A percentile compares a stretch with the other conserved stretches of the same genome.
Evolutionary conservation across 1,140 invertebrate genomes (phyloP).

Genomic region (Bombus pyrosoma): DNA sequence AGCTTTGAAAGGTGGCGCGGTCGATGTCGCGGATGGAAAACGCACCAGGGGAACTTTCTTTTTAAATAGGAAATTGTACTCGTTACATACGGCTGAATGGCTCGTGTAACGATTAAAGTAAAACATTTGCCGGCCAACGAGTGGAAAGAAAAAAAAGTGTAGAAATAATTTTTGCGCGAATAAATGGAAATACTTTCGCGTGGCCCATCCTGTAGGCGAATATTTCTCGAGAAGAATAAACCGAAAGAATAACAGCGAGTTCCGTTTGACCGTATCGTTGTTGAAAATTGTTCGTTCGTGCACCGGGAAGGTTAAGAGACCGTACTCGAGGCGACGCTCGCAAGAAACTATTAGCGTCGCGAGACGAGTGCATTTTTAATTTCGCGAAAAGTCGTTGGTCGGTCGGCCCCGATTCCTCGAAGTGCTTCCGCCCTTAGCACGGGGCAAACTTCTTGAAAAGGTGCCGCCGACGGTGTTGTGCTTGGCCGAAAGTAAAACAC

Average conservation of each 20-base stretch:
- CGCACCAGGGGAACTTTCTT: slow-evolving; percentile 1
- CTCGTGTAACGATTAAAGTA: not conserved
- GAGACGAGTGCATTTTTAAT: slow-evolving; percentile 41
- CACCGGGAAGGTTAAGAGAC: not conserved
- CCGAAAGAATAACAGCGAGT: not conserved
- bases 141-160: not conserved
- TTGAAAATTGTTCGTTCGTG: slow-evolving; percentile 2
- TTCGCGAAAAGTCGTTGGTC: slow-evolving; percentile 30
- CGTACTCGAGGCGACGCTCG: not conserved
- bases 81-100: not conserved
- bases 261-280: not conserved
- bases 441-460: slow-evolving; percentile 25
- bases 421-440: not conserved
- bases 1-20: slow-evolving; percentile 1
- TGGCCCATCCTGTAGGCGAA: not conserved
- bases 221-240: not conserved
- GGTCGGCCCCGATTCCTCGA: slow-evolving; percentile 14
- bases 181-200: not conserved
- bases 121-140: not conserved
- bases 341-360: slow-evolving; percentile 37
- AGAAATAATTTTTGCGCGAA: not conserved
- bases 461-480: slow-evolving; percentile 4
- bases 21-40: slow-evolving; percentile 45
- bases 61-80: not conserved
- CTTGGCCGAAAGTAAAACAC: slow-evolving; percentile 33